Base-by-base conservation (phyloP, 2,113 vertebrate genomes). In the Coturnix japonica region DNA sequence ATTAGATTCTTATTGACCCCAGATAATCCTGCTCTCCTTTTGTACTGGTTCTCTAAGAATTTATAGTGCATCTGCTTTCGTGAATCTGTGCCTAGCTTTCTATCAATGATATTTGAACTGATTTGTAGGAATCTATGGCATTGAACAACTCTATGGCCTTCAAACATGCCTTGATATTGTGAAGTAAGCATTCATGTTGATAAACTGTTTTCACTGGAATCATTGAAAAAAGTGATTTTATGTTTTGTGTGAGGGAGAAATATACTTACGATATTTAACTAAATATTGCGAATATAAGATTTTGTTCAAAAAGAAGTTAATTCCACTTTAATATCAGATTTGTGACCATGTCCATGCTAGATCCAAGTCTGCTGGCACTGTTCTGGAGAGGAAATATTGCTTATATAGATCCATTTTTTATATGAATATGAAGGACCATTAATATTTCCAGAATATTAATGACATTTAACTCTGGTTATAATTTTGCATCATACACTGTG, bases 391-490 rank as follows among this genome's bases (percentile, higher is more conserved):
- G 69, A 94, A 94, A 88, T 74, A 69, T 5, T 93, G 73, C 69
- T 75, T 74, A 63, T 70, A 46, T 51, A 63, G 54, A 66, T 60
- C 66, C 25, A 41, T 71, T 91, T 93, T 66, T 66, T 94, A 71
- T 53, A 43, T 20, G 64, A 74, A 30, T 63, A 35, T 60, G 64
- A 95, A 93, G 90, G 73, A 12, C 82, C 80, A 83, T 85, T 94
- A 95, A 66, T 85, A 95, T 85, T 95, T 95, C 64, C 31, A 87
- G 69, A 92, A 91, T 89, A 69, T 43, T 80, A 66, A 82, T 43
- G 79, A 80, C 60, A 59, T 94, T 85, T 89, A 94, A 53, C 28
- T 70, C 87, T 49, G 65, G 54, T 81, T 93, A 46, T 39, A 78
- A 26, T 63, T 37, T 82, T 89, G 46, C 64, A 78, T 82, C 81